Conservation (phyloP, 2,888 invertebrate species). For the Caprella mutica region DNA sequence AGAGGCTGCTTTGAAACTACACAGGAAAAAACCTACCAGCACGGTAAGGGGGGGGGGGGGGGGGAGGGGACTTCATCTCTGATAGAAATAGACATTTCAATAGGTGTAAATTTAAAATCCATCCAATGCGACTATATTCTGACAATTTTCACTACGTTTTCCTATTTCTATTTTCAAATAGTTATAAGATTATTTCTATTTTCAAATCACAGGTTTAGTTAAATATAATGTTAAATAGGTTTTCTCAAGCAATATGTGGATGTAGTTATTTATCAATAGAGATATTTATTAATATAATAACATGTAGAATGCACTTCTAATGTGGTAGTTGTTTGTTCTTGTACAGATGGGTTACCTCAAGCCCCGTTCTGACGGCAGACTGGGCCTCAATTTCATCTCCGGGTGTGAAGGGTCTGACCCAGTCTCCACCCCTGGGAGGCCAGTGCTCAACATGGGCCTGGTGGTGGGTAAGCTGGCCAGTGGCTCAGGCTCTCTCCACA, state of each 20-base stretch:
- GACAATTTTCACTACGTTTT: too few relatives aligned
- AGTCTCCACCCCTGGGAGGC: too few relatives aligned
- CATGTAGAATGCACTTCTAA: neutral
- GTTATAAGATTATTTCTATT: too few relatives aligned
- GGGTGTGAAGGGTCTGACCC: slow-evolving; percentile 58
- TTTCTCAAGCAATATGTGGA: too few relatives aligned
- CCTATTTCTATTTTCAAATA: too few relatives aligned
- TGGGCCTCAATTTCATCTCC: slow-evolving; percentile 71
- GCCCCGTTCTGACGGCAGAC: slow-evolving; percentile 75
- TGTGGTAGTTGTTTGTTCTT: neutral
- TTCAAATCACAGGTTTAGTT: too few relatives aligned
- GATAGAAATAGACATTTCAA: too few relatives aligned
- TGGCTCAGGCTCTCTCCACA: slow-evolving; percentile 64
- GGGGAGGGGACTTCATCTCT: too few relatives aligned
- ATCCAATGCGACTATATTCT: too few relatives aligned
- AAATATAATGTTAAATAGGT: too few relatives aligned
- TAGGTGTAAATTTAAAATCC: too few relatives aligned
- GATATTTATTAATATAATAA: neutral
- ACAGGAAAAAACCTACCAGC: slow-evolving; percentile 45
- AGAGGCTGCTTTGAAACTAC: slow-evolving; percentile 54
- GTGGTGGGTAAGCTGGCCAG: slow-evolving; percentile 70
- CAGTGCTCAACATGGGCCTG: slow-evolving; percentile 53
- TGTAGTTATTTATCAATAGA: neutral
- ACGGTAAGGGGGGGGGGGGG: slow-evolving; percentile 43
- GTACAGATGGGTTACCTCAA: slow-evolving; percentile 67